Evolutionary conservation across 53 echinoderm and acorn worm species (phyloP), one percentile per base, ranked within the genome.

Genomic region (Astropecten irregularis): DNA sequence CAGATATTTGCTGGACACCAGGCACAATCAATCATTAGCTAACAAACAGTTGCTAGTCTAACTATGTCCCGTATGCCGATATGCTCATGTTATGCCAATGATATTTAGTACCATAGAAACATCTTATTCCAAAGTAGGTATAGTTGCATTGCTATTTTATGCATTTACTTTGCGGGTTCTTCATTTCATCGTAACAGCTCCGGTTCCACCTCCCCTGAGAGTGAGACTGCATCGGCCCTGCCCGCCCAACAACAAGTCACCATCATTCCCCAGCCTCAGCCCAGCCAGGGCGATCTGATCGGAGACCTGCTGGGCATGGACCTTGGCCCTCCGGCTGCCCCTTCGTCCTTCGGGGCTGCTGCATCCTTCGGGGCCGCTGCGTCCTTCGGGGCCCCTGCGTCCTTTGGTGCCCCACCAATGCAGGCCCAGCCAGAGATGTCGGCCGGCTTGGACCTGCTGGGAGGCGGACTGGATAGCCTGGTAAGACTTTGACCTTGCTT

Each of bases 291-390:
- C 20, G 93, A 96, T 70, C 88, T 96, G 39, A 91, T 96, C n/a
- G 96, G 96, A 0, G 96, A 96, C 66, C 93, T 96, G 14, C 89
- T 96, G 23, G 93, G 91, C 82, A 93, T 96, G 82, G 96, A 96
- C 89, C 87, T 96, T 9, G 90, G 96, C 2, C 89, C 91, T 21
- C 71, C 95, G 2, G 79, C 79, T 26, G 13, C 53, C 15, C 50
- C 73, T 13, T 28, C 76, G 0, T 30, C 57, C 40, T 58, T 73
- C 35, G 73, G 63, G 13, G 66, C 83, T 9, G 57, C 49, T 20
- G 85, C 86, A 27, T 29, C 52, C 40, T 55, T 71, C 31, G 71
- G 59, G 10, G 62, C 82, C 8, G 57, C 49, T 20, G 85, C 89
- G 33, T 29, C 52, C 40, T 55, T 71, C 31, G 71, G 59, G 10